Base-by-base conservation (phyloP, 1,140 invertebrate genomes). In the Mamestra configurata region DNA sequence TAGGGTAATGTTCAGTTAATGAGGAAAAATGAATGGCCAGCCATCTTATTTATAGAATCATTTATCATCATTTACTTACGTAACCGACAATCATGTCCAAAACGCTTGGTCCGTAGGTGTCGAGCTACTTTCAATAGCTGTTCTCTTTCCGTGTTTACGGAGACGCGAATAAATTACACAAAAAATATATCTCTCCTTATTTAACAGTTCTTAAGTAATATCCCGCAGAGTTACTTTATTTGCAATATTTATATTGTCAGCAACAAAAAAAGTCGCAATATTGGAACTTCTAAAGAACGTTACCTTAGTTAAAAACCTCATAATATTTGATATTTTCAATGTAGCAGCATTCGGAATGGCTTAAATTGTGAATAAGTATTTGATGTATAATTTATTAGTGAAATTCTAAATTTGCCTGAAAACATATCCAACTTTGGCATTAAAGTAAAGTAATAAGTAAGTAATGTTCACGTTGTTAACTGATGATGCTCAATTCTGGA, bases 61-160 rank as follows among this genome's bases (percentile, higher is more conserved):
- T 66, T 66, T 66, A 66, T 76, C 20, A 76, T 61, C 27, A 76
- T 76, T 64, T 49, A 4, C n/a, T 76, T 64, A 76, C 73, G 55
- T 76, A 64, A 76, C 20, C 40, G 8, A 64, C 51, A 40, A 55
- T 57, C 37, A 49, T 51, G 40, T 31, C 40, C 73, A 76, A 76
- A 76, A 61, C 35, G 15, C 43, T 18, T 11, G 31, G 27, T 0
- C 10, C 22, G 73, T 64, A 64, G 73, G 73, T 61, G 73, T 57
- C 43, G 13, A 40, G 27, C 43, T 49, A 76, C 55, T 76, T 73
- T 73, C 53, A 73, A 73, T 57, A 37, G 46, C 11, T 18, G 46
- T 72, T 66, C 61, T 40, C 71, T 59, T 73, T 73, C 70, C 70
- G 70, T 55, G 51, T 73, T 57, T 55, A 24, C 51, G 51, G 8